Evolutionary conservation across 1,140 invertebrate genomes (phyloP).

Genomic region (Drosophila rhopaloa): DNA sequence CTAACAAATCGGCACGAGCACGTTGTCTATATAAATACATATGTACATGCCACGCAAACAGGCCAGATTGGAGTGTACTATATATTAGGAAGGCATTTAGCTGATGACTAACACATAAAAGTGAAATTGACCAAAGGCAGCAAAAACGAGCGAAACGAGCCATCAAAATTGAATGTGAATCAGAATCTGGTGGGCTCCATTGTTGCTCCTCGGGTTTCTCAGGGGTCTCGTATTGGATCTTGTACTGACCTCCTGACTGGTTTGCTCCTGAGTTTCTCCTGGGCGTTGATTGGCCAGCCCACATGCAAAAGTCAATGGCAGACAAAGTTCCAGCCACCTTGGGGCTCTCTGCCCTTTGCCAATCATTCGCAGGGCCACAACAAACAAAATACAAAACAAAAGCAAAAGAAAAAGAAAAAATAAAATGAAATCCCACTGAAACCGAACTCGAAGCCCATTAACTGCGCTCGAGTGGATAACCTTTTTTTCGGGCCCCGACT

Average conservation of each 20-base stretch:
- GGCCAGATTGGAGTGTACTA: conserved; percentile 22
- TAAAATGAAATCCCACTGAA: conserved; percentile 46
- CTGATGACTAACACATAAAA: conserved; percentile 77
- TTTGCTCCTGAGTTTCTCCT: background rate
- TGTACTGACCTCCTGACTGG: conserved; percentile 11
- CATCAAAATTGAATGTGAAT: conserved; percentile 70
- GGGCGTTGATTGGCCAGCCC: conserved; percentile 61
- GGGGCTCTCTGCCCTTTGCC: conserved; percentile 50
- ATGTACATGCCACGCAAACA: conserved; percentile 16
- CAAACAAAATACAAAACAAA: conserved; percentile 21
- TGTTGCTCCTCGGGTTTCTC: conserved; percentile 22
- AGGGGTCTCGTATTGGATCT: conserved; percentile 30
- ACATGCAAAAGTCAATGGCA: conserved; percentile 63
- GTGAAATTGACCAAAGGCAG: conserved; percentile 76
- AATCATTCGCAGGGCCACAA: conserved; percentile 57
- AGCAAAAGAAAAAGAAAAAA: conserved; percentile 13
- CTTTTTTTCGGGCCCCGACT: conserved; percentile 22
- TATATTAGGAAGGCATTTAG: conserved; percentile 62
- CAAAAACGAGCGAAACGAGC: conserved; percentile 49
- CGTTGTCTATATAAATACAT: conserved; percentile 58
- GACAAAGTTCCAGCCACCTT: conserved; percentile 46
- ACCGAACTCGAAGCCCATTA: conserved; percentile 73
- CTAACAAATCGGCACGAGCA: conserved; percentile 62
- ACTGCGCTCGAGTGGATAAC: conserved; percentile 74
- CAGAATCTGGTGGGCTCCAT: conserved; percentile 16